Evolutionary conservation across 37 sponge, comb jelly and placozoan species (phyloP).

Genomic region (Tethya wilhelma): DNA sequence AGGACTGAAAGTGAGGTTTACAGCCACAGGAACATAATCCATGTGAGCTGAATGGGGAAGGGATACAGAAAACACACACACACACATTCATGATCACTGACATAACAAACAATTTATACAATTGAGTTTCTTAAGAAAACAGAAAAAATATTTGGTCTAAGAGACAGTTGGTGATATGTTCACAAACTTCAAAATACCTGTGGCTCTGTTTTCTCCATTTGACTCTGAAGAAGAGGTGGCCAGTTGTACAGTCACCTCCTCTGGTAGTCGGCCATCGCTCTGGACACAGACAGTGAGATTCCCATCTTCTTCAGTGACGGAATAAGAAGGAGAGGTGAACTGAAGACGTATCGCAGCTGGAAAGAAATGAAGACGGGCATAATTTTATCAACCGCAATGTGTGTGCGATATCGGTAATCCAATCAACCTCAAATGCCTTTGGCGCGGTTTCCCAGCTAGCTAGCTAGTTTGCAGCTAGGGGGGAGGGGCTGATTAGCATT

Average conservation of each 20-base stretch:
- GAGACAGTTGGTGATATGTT: background rate
- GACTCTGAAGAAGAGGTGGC: background rate
- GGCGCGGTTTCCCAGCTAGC: too few species aligned
- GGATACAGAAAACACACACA: too few species aligned
- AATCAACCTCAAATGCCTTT: too few species aligned
- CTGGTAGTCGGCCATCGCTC: background rate
- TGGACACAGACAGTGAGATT: background rate
- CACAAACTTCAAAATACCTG: background rate
- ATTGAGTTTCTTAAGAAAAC: too few species aligned
- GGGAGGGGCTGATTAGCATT: too few species aligned
- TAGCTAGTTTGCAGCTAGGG: too few species aligned
- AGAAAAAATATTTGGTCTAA: background rate
- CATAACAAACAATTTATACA: too few species aligned
- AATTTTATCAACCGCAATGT: too few species aligned
- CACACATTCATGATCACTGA: too few species aligned
- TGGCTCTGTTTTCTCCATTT: background rate
- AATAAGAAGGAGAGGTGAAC: background rate
- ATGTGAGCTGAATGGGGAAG: background rate
- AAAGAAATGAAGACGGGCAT: too few species aligned
- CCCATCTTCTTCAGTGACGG: background rate
- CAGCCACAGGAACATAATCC: background rate
- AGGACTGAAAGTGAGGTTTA: background rate
- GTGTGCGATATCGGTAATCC: too few species aligned
- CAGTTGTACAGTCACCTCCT: slow-evolving; percentile 1
- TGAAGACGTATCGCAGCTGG: background rate